phyloP scores from a whole-genome alignment of 2,797 vertebrate genomes.

The Tadarida brasiliensis region DNA sequence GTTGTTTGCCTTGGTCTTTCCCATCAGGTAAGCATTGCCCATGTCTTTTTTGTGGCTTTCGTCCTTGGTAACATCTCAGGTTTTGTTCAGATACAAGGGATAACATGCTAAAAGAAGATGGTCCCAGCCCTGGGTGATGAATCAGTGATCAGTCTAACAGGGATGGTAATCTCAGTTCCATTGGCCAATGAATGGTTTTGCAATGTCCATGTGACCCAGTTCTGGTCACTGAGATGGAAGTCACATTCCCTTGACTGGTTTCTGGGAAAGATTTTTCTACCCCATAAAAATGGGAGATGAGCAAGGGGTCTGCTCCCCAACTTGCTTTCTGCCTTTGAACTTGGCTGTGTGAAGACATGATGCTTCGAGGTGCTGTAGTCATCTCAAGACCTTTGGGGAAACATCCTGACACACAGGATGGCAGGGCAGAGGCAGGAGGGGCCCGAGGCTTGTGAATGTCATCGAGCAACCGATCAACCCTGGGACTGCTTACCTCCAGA shows the following conservation, averaged over 20 bases:
- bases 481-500: neutral
- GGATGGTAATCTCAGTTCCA: neutral
- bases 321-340: neutral
- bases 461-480: neutral
- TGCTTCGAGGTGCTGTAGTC: neutral
- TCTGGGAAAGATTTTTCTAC: neutral
- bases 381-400: neutral
- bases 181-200: neutral
- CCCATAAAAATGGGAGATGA: neutral
- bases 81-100: neutral
- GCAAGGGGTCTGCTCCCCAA: fast-evolving
- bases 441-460: neutral
- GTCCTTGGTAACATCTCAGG: neutral
- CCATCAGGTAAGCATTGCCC: neutral
- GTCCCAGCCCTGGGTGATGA: neutral
- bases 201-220: neutral
- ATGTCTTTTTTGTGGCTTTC: neutral
- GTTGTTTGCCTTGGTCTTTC: neutral
- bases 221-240: neutral
- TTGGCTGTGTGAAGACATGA: neutral
- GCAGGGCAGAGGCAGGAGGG: neutral
- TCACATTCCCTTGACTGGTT: neutral
- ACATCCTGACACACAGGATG: neutral
- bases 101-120: too few relatives aligned
- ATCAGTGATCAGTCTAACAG: neutral